Percentiles rank a stretch among this genome's conserved stretches.
These are phyloP conservation scores for Nansenia antarctica DNA, from an alignment of 2,113 vertebrate genomes.

Conservation along the genomic window DNA sequence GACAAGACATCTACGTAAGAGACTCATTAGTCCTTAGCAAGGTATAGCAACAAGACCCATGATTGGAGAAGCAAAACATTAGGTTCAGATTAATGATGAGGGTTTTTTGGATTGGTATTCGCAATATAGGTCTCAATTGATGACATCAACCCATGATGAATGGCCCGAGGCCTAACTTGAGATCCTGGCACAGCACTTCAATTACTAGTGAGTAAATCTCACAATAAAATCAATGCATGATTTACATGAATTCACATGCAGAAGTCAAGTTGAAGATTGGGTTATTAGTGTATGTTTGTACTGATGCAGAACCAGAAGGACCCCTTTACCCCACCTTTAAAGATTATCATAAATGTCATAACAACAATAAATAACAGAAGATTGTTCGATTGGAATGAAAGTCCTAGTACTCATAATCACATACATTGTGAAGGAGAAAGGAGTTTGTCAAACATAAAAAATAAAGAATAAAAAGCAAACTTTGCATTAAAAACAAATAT, in stretches of 20 bases:
- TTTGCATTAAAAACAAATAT: slow-evolving; percentile 29
- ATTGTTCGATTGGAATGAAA: slow-evolving; percentile 30
- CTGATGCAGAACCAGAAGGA: not conserved
- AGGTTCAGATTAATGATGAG: not conserved
- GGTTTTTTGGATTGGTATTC: not conserved
- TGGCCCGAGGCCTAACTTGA: too few species aligned
- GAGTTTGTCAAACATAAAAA: slow-evolving; percentile 15
- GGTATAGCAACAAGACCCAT: not conserved
- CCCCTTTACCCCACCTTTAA: slow-evolving; percentile 19
- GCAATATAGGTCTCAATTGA: too few species aligned
- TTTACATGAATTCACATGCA: not conserved
- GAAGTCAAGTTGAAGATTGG: not conserved
- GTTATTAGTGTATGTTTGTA: not conserved
- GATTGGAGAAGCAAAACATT: not conserved
- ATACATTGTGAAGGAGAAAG: not conserved
- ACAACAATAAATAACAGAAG: slow-evolving; percentile 69
- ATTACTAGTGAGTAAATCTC: too few species aligned
- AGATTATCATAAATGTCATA: slow-evolving; percentile 62
- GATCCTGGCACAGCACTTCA: too few species aligned
- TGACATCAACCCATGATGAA: too few species aligned
- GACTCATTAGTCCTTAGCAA: not conserved
- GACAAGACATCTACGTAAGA: not conserved
- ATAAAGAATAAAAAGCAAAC: slow-evolving; percentile 12
- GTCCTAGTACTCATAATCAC: not conserved
- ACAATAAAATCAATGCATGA: too few species aligned